These are phyloP conservation scores for Saccopteryx leptura DNA, from an alignment of 2,113 vertebrate genomes.

Conservation along the genomic window DNA sequence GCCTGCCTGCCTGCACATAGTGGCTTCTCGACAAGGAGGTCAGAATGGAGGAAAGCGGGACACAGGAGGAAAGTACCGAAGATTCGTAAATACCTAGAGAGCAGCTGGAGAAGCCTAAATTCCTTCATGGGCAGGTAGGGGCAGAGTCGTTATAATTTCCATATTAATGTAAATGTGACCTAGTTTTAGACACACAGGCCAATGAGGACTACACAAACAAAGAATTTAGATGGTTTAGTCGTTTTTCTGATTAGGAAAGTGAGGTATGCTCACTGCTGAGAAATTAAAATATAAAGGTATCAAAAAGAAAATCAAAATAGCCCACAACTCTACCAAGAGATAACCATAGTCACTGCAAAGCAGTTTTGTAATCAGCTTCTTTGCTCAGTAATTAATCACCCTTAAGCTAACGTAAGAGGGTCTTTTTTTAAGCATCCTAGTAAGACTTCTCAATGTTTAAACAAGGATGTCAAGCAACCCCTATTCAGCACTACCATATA, in stretches of 20 bases:
- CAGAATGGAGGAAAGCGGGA: not conserved
- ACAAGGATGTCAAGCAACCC: not conserved
- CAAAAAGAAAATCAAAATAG: conserved; percentile 54
- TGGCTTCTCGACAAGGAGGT: not conserved
- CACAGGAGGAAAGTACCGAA: not conserved
- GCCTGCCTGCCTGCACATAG: not conserved
- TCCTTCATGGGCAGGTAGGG: not conserved
- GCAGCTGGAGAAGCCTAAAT: not conserved
- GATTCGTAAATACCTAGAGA: not conserved
- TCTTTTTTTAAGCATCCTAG: conserved; percentile 13
- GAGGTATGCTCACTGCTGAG: not conserved
- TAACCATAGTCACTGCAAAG: not conserved
- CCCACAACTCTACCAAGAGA: not conserved
- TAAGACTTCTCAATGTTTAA: conserved; percentile 22
- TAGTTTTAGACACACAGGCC: not conserved
- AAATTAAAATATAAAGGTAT: conserved; percentile 58
- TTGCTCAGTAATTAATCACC: not conserved
- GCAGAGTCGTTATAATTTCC: conserved; percentile 45
- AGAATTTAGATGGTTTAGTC: not conserved
- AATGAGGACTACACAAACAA: not conserved
- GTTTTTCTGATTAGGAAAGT: conserved; percentile 58
- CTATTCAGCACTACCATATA: not conserved
- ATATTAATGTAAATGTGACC: conserved; percentile 55
- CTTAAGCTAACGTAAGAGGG: not conserved
- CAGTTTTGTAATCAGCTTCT: conserved; percentile 48